Percentiles rank a stretch among this genome's conserved stretches.
Conservation (phyloP, 2,113 vertebrate genomes). For the Cheilinus undulatus region DNA sequence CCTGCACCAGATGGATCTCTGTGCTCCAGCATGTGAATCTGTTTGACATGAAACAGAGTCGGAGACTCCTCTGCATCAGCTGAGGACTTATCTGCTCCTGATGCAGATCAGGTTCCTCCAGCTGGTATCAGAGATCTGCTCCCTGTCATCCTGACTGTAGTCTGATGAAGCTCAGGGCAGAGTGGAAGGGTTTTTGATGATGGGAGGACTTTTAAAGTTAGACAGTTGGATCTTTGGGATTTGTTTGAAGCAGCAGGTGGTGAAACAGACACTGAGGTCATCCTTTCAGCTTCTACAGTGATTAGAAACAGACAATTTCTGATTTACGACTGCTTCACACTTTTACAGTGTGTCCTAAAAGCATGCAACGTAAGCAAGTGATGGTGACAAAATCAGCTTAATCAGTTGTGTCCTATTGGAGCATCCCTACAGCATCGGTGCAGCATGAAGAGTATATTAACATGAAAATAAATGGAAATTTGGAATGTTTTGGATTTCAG, state of each 20-base stretch:
- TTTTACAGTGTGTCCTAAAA: too few species aligned
- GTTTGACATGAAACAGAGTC: slow-evolving; percentile 35
- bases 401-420: too few species aligned
- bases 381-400: too few species aligned
- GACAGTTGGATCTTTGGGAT: too few species aligned
- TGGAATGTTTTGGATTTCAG: too few species aligned
- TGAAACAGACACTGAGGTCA: slow-evolving; percentile 19
- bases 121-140: slow-evolving; percentile 2
- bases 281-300: too few species aligned
- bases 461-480: too few species aligned
- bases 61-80: slow-evolving; percentile 39
- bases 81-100: slow-evolving; percentile 48
- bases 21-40: not conserved
- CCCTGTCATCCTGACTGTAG: not conserved
- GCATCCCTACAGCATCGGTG: too few species aligned
- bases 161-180: not conserved
- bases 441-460: too few species aligned
- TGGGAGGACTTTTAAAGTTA: slow-evolving; percentile 6
- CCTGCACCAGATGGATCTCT: slow-evolving; percentile 42
- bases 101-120: slow-evolving; percentile 61
- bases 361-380: too few species aligned
- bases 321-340: too few species aligned
- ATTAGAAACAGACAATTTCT: too few species aligned
- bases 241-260: slow-evolving; percentile 62
- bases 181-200: not conserved